Conservation (phyloP, 64 coral and sea anemone species). For the Cladopsammia gracilis region DNA sequence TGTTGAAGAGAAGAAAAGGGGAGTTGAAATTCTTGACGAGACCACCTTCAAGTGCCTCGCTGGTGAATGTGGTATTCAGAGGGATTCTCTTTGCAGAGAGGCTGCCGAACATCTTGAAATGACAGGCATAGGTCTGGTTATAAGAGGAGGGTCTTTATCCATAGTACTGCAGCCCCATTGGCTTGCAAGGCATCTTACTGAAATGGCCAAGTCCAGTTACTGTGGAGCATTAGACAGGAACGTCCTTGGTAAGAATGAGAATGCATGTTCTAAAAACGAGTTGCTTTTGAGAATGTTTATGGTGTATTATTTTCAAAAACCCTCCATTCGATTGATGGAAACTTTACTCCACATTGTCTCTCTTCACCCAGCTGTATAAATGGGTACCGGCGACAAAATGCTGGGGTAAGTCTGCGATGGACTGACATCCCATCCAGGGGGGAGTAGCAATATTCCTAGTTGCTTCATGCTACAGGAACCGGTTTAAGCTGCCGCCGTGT, state of each 20-base stretch:
- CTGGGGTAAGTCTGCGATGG: too few relatives aligned
- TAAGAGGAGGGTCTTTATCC: conserved; percentile 24
- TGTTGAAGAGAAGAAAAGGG: not conserved
- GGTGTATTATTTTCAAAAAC: too few relatives aligned
- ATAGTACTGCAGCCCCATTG: conserved; percentile 29
- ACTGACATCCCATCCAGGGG: too few relatives aligned
- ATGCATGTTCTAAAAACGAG: too few relatives aligned
- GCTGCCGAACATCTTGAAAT: conserved; percentile 29
- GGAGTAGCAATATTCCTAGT: too few relatives aligned
- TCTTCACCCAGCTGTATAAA: too few relatives aligned
- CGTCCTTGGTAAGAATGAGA: conserved; percentile 3
- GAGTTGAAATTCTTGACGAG: conserved; percentile 25
- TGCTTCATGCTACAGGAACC: too few relatives aligned
- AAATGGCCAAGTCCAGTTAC: conserved; percentile 15
- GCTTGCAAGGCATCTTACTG: conserved; percentile 41
- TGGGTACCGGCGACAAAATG: too few relatives aligned
- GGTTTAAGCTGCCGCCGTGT: too few relatives aligned
- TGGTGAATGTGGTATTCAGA: conserved; percentile 63
- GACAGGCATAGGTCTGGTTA: conserved; percentile 14
- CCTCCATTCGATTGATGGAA: too few relatives aligned
- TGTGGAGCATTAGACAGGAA: not conserved
- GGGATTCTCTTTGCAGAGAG: not conserved
- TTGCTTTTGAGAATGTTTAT: too few relatives aligned
- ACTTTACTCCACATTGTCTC: not conserved
- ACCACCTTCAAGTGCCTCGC: conserved; percentile 35